Base-by-base conservation (phyloP, 2,113 vertebrate genomes). In the Misgurnus anguillicaudatus region DNA sequence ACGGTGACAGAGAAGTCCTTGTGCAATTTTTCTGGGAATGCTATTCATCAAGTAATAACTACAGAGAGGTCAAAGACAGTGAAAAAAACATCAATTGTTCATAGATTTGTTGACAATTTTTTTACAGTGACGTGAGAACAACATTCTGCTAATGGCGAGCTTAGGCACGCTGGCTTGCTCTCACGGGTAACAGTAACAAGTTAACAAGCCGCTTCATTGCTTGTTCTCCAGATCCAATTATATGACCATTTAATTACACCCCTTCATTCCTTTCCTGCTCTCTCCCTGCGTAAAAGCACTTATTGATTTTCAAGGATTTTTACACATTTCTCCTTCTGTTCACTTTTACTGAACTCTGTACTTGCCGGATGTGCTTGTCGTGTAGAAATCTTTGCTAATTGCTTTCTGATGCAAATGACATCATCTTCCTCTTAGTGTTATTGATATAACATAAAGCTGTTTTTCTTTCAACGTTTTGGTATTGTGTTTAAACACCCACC, bases 121-220 rank as follows among this genome's bases (percentile, higher is more conserved):
- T 31, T 31, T 31, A 31, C 24, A 31, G 24, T 31, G 24, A 78
- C 16, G 83, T 75, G 83, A 42, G 71, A 81, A 71, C 79, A 66
- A 36, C 64, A 24, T 75, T 58, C 31, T 60, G 74, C 61, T 51
- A 68, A 78, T 74, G 82, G 65, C 77, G 62, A 36, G 21, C 53
- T 66, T 62, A n/a, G 36, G 57, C 64, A 69, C 9, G 38, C 39
- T 14, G 24, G 21, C 10, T 24, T 21, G 60, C n/a, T 61, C 77
- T 81, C 64, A 60, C 31, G 45, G 79, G 62, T 75, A 75, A 73
- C 58, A 19, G 55, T 84, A 84, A 81, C 75, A 72, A 78, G 68
- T 84, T 84, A 84, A 80, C 79, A 81, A 79, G 80, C 57, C 61
- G 76, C 67, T 84, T 76, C 68, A 68, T 79, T 81, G 83, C 77